phyloP scores from a whole-genome alignment of 2,888 invertebrate species.

The Netelia fuscicornis region DNA sequence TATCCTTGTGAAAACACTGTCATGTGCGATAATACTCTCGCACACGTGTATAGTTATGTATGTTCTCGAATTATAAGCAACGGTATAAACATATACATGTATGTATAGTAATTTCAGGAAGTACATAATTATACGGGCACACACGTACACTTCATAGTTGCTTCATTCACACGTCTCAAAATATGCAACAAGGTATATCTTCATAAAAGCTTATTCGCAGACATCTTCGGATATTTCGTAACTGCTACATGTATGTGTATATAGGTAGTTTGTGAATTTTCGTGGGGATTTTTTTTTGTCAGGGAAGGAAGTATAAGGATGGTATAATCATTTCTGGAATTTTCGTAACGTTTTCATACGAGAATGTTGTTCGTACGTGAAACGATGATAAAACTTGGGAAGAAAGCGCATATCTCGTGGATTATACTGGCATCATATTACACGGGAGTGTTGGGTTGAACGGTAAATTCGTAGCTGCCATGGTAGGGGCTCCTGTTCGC shows the following conservation, averaged over 20 bases:
- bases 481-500: constrained; percentile 14
- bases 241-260: neutral
- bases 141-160: constrained; percentile 9
- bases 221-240: neutral
- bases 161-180: constrained; percentile 15
- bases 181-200: constrained; percentile 31
- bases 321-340: constrained; percentile 21
- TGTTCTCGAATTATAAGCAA: constrained; percentile 12
- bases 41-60: neutral
- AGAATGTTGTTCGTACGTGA: constrained; percentile 8
- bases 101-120: neutral
- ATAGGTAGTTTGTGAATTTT: neutral
- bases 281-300: neutral
- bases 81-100: neutral
- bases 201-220: constrained; percentile 30
- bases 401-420: constrained; percentile 29
- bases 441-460: constrained; percentile 30
- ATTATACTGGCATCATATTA: constrained; percentile 45
- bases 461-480: constrained; percentile 52
- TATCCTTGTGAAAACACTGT: constrained; percentile 7
- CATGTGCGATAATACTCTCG: constrained; percentile 30
- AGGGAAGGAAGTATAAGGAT: neutral
- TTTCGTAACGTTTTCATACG: constrained; percentile 23
- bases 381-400: constrained; percentile 47
- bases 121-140: neutral